These are phyloP conservation scores for Drosophila percnosoma DNA, from an alignment of 2,888 invertebrate species.

Conservation along the genomic window DNA sequence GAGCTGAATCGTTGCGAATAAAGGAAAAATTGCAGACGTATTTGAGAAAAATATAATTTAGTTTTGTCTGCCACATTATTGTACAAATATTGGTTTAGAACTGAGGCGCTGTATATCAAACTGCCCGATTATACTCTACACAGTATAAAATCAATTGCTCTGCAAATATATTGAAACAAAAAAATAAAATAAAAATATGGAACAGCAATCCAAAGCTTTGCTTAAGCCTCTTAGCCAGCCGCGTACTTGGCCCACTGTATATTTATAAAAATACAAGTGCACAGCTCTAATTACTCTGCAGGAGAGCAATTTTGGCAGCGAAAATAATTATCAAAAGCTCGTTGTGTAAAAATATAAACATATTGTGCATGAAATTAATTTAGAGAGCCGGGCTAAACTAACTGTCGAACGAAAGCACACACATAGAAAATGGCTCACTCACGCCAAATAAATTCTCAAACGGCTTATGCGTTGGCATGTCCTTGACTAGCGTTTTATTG, in stretches of 20 bases:
- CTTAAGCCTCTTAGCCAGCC: not conserved
- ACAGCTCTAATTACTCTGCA: slow-evolving; percentile 31
- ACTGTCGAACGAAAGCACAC: slow-evolving; percentile 24
- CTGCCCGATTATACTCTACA: not conserved
- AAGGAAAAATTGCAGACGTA: not conserved
- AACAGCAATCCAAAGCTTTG: too few relatives aligned
- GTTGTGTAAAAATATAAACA: slow-evolving; percentile 48
- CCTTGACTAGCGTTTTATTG: slow-evolving; percentile 63
- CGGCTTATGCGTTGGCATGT: slow-evolving; percentile 59
- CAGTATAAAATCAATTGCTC: not conserved
- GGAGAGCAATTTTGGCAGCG: slow-evolving; percentile 29
- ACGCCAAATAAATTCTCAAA: slow-evolving; percentile 17
- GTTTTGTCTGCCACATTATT: not conserved
- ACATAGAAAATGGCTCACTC: slow-evolving; percentile 9
- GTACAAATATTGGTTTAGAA: fast-evolving
- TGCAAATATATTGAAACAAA: not conserved
- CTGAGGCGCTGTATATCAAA: not conserved
- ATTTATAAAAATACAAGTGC: not conserved
- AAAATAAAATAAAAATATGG: not conserved
- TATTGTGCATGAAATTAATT: slow-evolving; percentile 30
- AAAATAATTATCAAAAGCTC: slow-evolving; percentile 63
- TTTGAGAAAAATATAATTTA: too few relatives aligned
- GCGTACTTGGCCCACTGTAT: slow-evolving; percentile 20
- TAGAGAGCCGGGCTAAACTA: slow-evolving; percentile 33
- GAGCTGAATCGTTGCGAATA: fast-evolving